A percentile compares a stretch with the other conserved stretches of the same genome.
phyloP scores from a whole-genome alignment of 2,113 vertebrate species.

The Orientallactaga bullata region DNA sequence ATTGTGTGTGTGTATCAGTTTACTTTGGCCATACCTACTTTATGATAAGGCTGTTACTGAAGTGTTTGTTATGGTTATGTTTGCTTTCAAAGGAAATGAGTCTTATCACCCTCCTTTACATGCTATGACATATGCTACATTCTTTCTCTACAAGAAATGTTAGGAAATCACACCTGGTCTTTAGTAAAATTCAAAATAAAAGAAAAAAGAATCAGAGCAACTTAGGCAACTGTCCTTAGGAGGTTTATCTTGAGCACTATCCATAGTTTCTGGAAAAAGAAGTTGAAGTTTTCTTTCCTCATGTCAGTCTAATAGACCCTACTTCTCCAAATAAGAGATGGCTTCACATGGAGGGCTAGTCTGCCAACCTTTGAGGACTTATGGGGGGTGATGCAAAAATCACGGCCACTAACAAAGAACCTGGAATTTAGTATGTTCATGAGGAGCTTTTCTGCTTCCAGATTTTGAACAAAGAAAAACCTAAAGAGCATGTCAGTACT shows the following conservation, averaged over 20 bases:
- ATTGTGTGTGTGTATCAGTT: not conserved
- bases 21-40: not conserved
- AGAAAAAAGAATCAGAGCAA: not conserved
- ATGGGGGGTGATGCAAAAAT: not conserved
- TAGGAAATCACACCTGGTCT: not conserved
- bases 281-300: slow-evolving; percentile 45
- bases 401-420: not conserved
- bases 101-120: not conserved
- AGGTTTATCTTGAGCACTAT: not conserved
- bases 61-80: slow-evolving; percentile 11
- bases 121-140: not conserved
- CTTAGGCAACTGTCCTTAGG: slow-evolving; percentile 18
- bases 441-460: slow-evolving; percentile 27
- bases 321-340: not conserved
- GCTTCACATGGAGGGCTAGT: not conserved
- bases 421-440: slow-evolving; percentile 17
- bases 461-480: slow-evolving; percentile 57
- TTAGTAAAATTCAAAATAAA: slow-evolving; percentile 27
- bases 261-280: not conserved
- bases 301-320: not conserved
- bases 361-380: not conserved
- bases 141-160: not conserved
- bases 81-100: slow-evolving; percentile 23
- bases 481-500: not conserved
- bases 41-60: not conserved